Conservation (phyloP, 2,113 vertebrate species). For the Apistogramma diplotaenia region DNA sequence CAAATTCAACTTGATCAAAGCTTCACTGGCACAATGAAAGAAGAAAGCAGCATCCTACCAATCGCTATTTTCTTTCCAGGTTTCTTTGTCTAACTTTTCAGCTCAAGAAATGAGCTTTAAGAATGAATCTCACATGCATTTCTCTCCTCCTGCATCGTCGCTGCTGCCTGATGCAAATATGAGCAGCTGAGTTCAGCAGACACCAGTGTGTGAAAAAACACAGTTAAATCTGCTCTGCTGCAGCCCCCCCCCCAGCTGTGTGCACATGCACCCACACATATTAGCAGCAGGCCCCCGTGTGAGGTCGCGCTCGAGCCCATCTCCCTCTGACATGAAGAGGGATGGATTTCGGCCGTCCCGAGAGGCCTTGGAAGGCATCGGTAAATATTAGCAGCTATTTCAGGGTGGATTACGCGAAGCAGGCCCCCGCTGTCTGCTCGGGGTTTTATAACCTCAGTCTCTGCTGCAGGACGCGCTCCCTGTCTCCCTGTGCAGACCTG, state of each 20-base stretch:
- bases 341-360: conserved; percentile 7
- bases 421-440: conserved; percentile 24
- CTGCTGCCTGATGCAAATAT: conserved; percentile 72
- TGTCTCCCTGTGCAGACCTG: neutral
- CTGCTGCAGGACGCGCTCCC: neutral
- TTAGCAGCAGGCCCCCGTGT: conserved; percentile 3
- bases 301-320: conserved; percentile 42
- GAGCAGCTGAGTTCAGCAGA: conserved; percentile 77
- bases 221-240: conserved; percentile 61
- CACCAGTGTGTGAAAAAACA: conserved; percentile 81
- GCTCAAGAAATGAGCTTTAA: neutral
- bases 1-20: neutral
- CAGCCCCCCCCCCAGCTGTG: conserved; percentile 58
- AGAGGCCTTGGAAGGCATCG: conserved; percentile 37
- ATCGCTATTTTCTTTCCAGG: neutral
- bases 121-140: too few species aligned
- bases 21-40: neutral
- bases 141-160: conserved; percentile 37
- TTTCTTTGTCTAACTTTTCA: neutral
- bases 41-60: neutral
- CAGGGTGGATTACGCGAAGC: conserved; percentile 9
- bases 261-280: conserved; percentile 43
- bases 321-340: conserved; percentile 29
- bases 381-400: conserved; percentile 66
- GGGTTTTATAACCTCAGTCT: conserved; percentile 9